Evolutionary conservation across 2,888 invertebrate species (phyloP).

Genomic region (Sycophila texana): DNA sequence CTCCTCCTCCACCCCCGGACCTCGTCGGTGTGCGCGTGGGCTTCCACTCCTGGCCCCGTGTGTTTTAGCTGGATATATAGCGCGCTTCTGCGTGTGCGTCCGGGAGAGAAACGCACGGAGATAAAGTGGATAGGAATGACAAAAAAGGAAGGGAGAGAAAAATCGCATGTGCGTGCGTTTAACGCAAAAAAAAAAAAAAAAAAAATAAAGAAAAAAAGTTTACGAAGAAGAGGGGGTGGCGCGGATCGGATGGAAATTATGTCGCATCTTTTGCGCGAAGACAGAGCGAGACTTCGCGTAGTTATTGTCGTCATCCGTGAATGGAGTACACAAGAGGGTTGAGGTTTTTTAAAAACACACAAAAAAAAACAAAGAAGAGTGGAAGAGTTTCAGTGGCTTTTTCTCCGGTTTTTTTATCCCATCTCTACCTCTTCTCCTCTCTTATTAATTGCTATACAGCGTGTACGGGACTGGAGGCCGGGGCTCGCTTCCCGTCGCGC

Average conservation of each 20-base stretch:
- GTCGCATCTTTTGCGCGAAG: slow-evolving; percentile 14
- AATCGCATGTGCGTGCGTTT: not conserved
- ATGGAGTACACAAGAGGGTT: not conserved
- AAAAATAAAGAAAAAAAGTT: too few species aligned
- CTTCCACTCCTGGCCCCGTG: not conserved
- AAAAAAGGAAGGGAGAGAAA: not conserved
- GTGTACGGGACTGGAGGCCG: not conserved
- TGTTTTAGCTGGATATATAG: not conserved
- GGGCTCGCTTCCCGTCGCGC: not conserved
- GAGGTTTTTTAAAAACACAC: too few species aligned
- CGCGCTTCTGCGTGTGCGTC: not conserved
- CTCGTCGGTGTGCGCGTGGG: not conserved
- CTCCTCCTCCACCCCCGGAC: not conserved
- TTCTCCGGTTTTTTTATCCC: not conserved
- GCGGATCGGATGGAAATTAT: slow-evolving; percentile 31
- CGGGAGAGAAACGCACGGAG: not conserved
- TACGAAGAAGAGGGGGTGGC: slow-evolving; percentile 4
- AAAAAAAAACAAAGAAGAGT: not conserved
- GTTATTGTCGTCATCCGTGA: slow-evolving; percentile 13
- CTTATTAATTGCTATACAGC: slow-evolving; percentile 30
- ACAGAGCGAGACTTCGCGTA: not conserved
- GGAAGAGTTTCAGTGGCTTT: slow-evolving; percentile 9
- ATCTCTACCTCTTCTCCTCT: slow-evolving; percentile 7
- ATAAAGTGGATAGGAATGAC: not conserved
- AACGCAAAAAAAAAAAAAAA: too few species aligned